Evolutionary conservation across 2,113 vertebrate genomes (phyloP).

Genomic region (Nematolebias whitei): DNA sequence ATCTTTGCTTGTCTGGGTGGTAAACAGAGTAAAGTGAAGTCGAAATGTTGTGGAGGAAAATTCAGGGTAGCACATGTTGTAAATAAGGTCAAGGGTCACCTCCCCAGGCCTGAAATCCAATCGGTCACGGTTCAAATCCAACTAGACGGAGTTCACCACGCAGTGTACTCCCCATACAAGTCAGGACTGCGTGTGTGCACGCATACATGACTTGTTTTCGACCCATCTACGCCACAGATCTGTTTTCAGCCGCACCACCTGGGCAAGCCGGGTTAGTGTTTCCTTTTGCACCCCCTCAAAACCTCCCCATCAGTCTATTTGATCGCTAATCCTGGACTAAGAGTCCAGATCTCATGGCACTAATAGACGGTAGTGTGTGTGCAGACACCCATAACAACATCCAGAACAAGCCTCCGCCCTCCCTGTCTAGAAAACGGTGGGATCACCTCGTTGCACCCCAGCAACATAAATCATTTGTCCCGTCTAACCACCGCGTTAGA

Average conservation of each 20-base stretch:
- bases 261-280: conserved; percentile 65
- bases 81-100: conserved; percentile 53
- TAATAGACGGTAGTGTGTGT: conserved; percentile 41
- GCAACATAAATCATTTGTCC: conserved; percentile 69
- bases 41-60: conserved; percentile 31
- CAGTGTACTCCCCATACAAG: conserved; percentile 67
- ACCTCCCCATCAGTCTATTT: conserved; percentile 58
- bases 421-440: conserved; percentile 12
- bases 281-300: conserved; percentile 42
- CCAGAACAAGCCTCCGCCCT: conserved; percentile 44
- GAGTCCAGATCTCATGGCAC: conserved; percentile 22
- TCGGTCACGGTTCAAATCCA: conserved; percentile 79
- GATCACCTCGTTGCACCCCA: conserved; percentile 24
- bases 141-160: conserved; percentile 79
- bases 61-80: conserved; percentile 57
- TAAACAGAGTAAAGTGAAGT: conserved; percentile 3
- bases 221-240: conserved; percentile 64
- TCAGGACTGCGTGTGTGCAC: conserved; percentile 33
- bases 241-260: conserved; percentile 74
- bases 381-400: conserved; percentile 59
- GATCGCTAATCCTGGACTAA: conserved; percentile 75
- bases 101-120: conserved; percentile 72
- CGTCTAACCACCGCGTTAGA: conserved; percentile 45
- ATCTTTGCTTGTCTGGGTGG: not conserved
- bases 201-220: conserved; percentile 25